A percentile compares a stretch with the other conserved stretches of the same genome.
These are phyloP conservation scores for Chymomyza fuscimana DNA, from an alignment of 2,888 invertebrate genomes.

Conservation along the genomic window DNA sequence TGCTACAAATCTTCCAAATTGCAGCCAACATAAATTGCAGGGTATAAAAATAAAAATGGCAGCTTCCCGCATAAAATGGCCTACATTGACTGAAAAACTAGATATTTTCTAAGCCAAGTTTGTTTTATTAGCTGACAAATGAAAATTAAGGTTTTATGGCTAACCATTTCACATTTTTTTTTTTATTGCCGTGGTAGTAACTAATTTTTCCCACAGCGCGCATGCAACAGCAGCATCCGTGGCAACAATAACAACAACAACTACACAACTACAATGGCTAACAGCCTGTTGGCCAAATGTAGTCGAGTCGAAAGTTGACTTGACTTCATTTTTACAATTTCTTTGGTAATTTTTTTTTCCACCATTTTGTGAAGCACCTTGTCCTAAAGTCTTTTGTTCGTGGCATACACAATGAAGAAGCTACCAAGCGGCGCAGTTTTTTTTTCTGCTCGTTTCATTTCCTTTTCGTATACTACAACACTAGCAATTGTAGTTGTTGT, in stretches of 20 bases:
- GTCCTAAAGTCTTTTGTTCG: slow-evolving; percentile 34
- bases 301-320: slow-evolving; percentile 35
- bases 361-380: not conserved
- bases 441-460: not conserved
- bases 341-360: not conserved
- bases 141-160: slow-evolving; percentile 35
- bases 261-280: not conserved
- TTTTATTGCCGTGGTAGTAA: not conserved
- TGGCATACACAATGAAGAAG: slow-evolving; percentile 28
- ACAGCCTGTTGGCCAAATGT: slow-evolving; percentile 31
- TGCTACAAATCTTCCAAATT: not conserved
- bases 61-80: slow-evolving; percentile 17
- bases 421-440: slow-evolving; percentile 10
- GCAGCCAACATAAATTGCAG: not conserved
- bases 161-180: not conserved
- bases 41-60: not conserved
- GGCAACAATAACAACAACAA: slow-evolving; percentile 3
- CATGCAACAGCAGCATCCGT: slow-evolving; percentile 3
- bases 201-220: slow-evolving; percentile 7
- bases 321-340: slow-evolving; percentile 29
- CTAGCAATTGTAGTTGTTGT: not conserved
- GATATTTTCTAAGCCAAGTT: slow-evolving; percentile 21
- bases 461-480: not conserved
- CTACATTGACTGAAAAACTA: slow-evolving; percentile 22
- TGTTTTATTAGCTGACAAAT: slow-evolving; percentile 48